Evolutionary conservation across 2,113 vertebrate genomes (phyloP).

Genomic region (Tetraodon nigroviridis): DNA sequence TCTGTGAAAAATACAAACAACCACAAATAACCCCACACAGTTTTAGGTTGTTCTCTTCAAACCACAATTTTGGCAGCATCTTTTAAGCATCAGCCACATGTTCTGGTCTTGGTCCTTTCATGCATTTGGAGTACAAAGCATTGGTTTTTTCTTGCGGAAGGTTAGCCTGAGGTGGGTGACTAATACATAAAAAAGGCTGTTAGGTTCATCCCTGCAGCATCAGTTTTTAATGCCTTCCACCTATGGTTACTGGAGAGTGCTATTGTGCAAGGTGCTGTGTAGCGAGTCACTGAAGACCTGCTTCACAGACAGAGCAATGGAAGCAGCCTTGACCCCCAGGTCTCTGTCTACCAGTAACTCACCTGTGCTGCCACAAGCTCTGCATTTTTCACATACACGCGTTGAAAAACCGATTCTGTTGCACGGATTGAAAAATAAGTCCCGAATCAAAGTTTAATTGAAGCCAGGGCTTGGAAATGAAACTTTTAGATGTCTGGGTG

Average conservation of each 20-base stretch:
- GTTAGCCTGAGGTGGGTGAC: conserved; percentile 25
- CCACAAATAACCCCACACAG: conserved; percentile 21
- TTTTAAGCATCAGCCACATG: conserved; percentile 19
- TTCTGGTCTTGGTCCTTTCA: conserved; percentile 14
- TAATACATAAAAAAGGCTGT: conserved; percentile 43
- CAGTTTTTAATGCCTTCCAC: conserved; percentile 47
- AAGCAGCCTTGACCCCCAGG: conserved; percentile 45
- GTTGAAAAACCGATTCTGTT: conserved; percentile 12
- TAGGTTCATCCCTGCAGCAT: conserved; percentile 48
- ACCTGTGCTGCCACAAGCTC: not conserved
- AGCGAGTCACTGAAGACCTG: conserved; percentile 27
- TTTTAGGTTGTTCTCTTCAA: conserved; percentile 32
- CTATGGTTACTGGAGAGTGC: conserved; percentile 18
- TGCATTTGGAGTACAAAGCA: conserved; percentile 22
- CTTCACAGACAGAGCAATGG: conserved; percentile 22
- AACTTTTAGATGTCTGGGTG: conserved; percentile 16
- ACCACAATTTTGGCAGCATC: conserved; percentile 33
- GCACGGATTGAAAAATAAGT: conserved; percentile 1
- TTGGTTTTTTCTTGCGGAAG: conserved; percentile 24
- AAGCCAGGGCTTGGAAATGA: conserved; percentile 15
- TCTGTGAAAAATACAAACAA: conserved; percentile 21
- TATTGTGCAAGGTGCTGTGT: conserved; percentile 34
- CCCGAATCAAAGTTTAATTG: conserved; percentile 52
- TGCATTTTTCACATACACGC: conserved; percentile 4
- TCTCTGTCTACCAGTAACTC: conserved; percentile 29